Conservation (phyloP, 1,140 invertebrate genomes). For the Papilio machaon region DNA sequence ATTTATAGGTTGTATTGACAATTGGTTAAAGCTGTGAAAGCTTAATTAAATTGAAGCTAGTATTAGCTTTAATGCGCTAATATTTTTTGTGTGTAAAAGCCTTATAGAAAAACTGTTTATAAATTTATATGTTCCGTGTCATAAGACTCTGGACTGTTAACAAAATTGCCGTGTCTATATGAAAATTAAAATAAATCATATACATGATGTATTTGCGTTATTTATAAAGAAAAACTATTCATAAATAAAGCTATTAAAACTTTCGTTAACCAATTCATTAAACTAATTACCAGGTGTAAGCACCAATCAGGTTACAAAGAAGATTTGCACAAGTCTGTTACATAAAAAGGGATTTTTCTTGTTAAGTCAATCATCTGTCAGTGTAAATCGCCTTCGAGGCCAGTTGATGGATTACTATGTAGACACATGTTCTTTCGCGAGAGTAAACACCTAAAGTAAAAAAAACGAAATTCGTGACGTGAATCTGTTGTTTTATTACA, state of each 20-base stretch:
- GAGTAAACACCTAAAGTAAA: background rate
- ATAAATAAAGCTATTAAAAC: too few relatives aligned
- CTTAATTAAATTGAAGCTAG: background rate
- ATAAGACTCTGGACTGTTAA: too few relatives aligned
- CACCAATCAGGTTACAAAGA: background rate
- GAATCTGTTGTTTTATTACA: background rate
- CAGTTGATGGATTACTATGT: constrained; percentile 4
- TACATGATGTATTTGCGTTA: too few relatives aligned
- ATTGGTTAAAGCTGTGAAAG: background rate
- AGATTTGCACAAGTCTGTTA: background rate
- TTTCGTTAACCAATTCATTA: too few relatives aligned
- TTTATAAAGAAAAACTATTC: too few relatives aligned
- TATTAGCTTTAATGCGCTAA: background rate
- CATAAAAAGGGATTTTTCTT: constrained; percentile 20
- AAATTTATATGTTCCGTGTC: too few relatives aligned
- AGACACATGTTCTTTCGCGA: constrained; percentile 5
- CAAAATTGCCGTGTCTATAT: too few relatives aligned
- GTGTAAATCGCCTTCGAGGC: constrained; percentile 3
- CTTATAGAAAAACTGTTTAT: too few relatives aligned
- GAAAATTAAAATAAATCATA: too few relatives aligned
- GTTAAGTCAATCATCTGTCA: constrained; percentile 17
- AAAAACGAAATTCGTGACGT: background rate
- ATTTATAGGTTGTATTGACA: background rate
- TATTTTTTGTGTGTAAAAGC: too few relatives aligned
- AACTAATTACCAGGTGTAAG: too few relatives aligned